Base-by-base conservation (phyloP, 2,888 invertebrate species). In the Hemaris fuciformis region DNA sequence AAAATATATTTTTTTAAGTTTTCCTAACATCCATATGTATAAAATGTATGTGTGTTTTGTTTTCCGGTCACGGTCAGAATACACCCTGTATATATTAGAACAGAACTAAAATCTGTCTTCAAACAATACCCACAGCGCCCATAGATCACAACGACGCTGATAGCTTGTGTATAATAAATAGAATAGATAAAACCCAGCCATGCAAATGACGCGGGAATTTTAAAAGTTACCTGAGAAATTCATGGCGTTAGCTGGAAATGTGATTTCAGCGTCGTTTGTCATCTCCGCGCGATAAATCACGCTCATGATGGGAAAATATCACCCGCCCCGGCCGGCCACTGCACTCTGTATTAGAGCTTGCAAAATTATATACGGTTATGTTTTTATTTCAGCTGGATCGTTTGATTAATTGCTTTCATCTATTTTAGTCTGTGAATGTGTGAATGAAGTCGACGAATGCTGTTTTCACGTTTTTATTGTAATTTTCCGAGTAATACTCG, bases 251-350 rank as follows among this genome's bases (percentile, higher is more conserved):
- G 53, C 18, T 53, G 53, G 27, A 53, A 53, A 53, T 53, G 53
- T 53, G 53, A 53, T 53, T 53, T 31, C 31, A 20, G 53, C 13
- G 53, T 53, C 27, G 53, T 53, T 53, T 53, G 53, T 53, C 53
- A 53, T 27, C 18, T 53, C 18, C 10, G 13, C 22, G 18, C 53
- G 18, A 53, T 53, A 53, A 53, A 53, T 53, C 53, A 53, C 10
- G 8, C 18, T 10, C 53, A 20, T 53, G 53, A 53, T 31, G 53
- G 27, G 15, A 27, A 53, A 53, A 53, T 53, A 53, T 53, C 53
- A 53, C 53, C 31, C 31, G 53, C 31, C n/a, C n/a, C 53, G 31
- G 8, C 18, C n/a, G 8, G 8, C 15, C 7, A 53, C 18, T 31
- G 18, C 18, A 31, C 53, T 18, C 18, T 43, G 18, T 43, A 45